Conservation (phyloP, 2,888 invertebrate species). For the Cephus rjabovi region DNA sequence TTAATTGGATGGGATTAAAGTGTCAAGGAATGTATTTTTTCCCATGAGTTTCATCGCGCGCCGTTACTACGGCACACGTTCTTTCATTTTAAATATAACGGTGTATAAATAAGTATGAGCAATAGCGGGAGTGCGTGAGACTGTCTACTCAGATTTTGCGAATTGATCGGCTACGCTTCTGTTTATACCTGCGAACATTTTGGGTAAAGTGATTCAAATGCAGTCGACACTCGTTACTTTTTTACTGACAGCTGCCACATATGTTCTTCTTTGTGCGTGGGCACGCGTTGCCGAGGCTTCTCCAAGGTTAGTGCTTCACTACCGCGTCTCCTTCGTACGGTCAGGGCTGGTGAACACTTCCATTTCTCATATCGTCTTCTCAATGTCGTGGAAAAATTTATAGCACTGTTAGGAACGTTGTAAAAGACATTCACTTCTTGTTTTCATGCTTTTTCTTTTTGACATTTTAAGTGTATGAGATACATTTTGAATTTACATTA, state of each 20-base stretch:
- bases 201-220: conserved; percentile 38
- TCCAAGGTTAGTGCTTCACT: conserved; percentile 57
- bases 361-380: neutral
- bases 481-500: neutral
- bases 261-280: conserved; percentile 52
- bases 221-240: conserved; percentile 39
- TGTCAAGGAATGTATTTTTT: neutral
- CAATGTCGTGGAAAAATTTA: neutral
- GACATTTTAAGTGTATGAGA: neutral
- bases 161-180: conserved; percentile 32
- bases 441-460: neutral
- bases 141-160: conserved; percentile 49
- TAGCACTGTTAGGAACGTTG: neutral
- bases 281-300: conserved; percentile 45
- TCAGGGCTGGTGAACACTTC: conserved; percentile 29
- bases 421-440: conserved; percentile 4
- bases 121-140: conserved; percentile 64
- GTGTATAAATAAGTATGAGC: conserved; percentile 67
- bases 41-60: neutral
- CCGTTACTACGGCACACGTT: conserved; percentile 31
- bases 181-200: conserved; percentile 14
- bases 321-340: conserved; percentile 13
- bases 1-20: neutral
- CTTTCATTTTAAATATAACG: conserved; percentile 67
- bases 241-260: conserved; percentile 43